Conservation (phyloP, 1,140 invertebrate species). For the Caenorhabditis briggsae region DNA sequence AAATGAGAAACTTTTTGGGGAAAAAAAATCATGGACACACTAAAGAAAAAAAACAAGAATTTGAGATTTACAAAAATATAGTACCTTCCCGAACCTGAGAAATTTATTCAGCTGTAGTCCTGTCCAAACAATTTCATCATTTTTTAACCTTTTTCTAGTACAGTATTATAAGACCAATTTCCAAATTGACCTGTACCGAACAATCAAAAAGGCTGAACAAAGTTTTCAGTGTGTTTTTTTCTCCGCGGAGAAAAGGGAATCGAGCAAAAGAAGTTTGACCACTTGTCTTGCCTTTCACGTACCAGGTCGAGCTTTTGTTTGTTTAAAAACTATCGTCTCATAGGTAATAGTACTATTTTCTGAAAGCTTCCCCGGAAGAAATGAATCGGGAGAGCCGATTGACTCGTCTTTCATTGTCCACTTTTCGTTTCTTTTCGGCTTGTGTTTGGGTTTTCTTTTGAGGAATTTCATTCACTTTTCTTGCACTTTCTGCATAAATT, state of each 20-base stretch:
- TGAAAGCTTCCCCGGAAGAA: constrained; percentile 17
- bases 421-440: constrained; percentile 29
- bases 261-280: constrained; percentile 29
- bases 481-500: constrained; percentile 36
- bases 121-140: not conserved
- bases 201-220: constrained; percentile 9
- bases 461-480: not conserved
- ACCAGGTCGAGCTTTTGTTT: constrained; percentile 52
- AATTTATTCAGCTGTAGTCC: not conserved
- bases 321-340: constrained; percentile 11
- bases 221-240: not conserved
- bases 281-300: constrained; percentile 52
- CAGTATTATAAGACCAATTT: not conserved
- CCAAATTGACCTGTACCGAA: constrained; percentile 21
- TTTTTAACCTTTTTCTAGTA: not conserved
- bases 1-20: no score
- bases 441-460: not conserved
- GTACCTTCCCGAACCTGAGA: not conserved
- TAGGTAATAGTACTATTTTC: constrained; percentile 37
- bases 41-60: not conserved
- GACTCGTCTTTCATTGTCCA: constrained; percentile 55
- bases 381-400: constrained; percentile 4
- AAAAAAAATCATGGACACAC: not conserved
- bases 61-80: not conserved
- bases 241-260: not conserved